These are phyloP conservation scores for Psittacara wagleri DNA, from an alignment of 2,113 vertebrate genomes.

Conservation along the genomic window DNA sequence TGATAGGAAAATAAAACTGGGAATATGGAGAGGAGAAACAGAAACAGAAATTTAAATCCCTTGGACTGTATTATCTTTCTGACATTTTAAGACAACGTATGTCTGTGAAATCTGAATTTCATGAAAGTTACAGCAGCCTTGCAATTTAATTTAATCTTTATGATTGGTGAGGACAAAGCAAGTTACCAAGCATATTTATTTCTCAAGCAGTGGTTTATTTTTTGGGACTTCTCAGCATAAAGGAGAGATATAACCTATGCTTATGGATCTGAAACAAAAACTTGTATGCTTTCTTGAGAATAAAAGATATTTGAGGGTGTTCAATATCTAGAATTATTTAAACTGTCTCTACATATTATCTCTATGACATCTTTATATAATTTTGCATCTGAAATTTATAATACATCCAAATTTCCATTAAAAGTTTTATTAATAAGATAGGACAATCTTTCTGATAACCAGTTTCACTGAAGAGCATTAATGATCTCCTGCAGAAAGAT, in stretches of 20 bases:
- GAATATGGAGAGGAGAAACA: neutral
- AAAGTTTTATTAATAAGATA: neutral
- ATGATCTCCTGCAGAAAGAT: neutral
- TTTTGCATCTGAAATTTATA: neutral
- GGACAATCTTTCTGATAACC: neutral
- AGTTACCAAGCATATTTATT: neutral
- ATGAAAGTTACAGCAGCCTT: neutral
- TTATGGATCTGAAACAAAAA: neutral
- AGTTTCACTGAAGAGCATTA: neutral
- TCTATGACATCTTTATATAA: neutral
- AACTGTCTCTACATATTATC: neutral
- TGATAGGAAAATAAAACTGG: neutral
- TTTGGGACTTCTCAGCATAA: neutral
- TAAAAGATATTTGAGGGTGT: neutral
- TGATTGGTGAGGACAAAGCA: neutral
- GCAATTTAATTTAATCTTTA: neutral
- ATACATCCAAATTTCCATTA: neutral
- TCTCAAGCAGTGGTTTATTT: neutral
- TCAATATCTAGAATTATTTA: neutral
- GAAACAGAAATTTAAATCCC: neutral
- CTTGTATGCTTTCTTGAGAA: neutral
- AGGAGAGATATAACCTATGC: neutral
- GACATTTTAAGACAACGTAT: neutral
- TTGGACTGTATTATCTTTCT: neutral
- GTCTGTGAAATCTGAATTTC: neutral